Evolutionary conservation across 2,113 vertebrate species (phyloP), one percentile per base, ranked within the genome.

Genomic region (Colaptes auratus): DNA sequence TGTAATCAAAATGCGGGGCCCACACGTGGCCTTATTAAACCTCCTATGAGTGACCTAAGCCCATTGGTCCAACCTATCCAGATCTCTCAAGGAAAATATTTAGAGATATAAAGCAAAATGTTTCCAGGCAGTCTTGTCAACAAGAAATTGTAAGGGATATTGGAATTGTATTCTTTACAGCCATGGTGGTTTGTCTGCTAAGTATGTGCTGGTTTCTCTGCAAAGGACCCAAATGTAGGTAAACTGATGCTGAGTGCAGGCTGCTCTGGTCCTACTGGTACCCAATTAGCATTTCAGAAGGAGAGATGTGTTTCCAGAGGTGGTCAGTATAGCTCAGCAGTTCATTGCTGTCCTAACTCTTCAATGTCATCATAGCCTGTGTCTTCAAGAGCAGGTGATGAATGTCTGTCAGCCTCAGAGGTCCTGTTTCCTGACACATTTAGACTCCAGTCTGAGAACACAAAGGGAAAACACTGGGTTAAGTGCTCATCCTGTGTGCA

Each of bases 371-470:
- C 92, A 15, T 95, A 96, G 44, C 36, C 42, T 16, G 23, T 56
- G 5, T 95, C 90, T 88, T 81, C 90, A 60, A 21, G 36, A 64
- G 36, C 31, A 64, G 82, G 53, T 33, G 82, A 36, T 80, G 61
- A 60, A 25, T 28, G 6, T 83, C 10, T 67, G 23, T 74, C 56
- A 53, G 82, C 23, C 31, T 60, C 31, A 12, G 76, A 36, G 15
- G 33, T 86, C 13, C 28, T 74, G 23, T n/a, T 90, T 67, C 28
- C 67, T 70, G 72, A 46, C n/a, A 12, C 8, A 1, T 42, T 64
- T 35, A 64, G 64, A 77, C 25, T 92, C 67, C 24, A 12, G 28
- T 80, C 95, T 96, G 93, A 74, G 92, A 96, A 52, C 3, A n/a
- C 5, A 15, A 96, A 56, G 18, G 46, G 64, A 81, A 75, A 77